Conservation (phyloP, 2,797 vertebrate species). For the Danio aesculapii region DNA sequence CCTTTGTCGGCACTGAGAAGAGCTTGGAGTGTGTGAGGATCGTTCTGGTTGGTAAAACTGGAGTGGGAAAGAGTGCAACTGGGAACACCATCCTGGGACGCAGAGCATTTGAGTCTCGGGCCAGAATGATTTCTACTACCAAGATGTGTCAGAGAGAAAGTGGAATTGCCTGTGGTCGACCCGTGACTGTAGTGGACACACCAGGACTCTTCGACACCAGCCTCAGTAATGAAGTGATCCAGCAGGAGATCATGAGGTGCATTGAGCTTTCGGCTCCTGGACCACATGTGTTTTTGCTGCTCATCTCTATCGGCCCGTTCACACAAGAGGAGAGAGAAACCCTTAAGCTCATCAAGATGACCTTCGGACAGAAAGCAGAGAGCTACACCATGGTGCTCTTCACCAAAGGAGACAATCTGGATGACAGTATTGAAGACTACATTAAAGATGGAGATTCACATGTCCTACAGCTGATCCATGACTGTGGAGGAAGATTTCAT, state of each 20-base stretch:
- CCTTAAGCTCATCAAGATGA: background rate
- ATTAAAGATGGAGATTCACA: background rate
- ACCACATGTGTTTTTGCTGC: conserved; percentile 16
- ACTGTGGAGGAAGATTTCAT: conserved; percentile 29
- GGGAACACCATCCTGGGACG: conserved; percentile 4
- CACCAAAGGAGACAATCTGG: conserved; percentile 16
- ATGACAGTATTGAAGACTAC: background rate
- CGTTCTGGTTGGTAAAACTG: conserved; percentile 25
- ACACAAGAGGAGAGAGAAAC: conserved; percentile 29
- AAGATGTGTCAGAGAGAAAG: background rate
- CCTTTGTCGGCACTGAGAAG: background rate
- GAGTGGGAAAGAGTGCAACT: conserved; percentile 25
- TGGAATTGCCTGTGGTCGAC: background rate
- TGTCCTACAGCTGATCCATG: background rate
- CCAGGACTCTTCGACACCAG: conserved; percentile 10
- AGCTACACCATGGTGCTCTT: conserved; percentile 26
- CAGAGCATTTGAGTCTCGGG: background rate
- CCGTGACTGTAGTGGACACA: conserved; percentile 21
- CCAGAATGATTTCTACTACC: conserved; percentile 1
- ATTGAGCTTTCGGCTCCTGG: background rate
- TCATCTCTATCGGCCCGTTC: background rate
- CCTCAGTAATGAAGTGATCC: background rate
- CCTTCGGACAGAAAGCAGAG: conserved; percentile 13
- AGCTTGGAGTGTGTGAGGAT: background rate
- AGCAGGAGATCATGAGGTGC: conserved; percentile 8